Evolutionary conservation across 2,113 vertebrate genomes (phyloP).

Genomic region (Gavialis gangeticus): DNA sequence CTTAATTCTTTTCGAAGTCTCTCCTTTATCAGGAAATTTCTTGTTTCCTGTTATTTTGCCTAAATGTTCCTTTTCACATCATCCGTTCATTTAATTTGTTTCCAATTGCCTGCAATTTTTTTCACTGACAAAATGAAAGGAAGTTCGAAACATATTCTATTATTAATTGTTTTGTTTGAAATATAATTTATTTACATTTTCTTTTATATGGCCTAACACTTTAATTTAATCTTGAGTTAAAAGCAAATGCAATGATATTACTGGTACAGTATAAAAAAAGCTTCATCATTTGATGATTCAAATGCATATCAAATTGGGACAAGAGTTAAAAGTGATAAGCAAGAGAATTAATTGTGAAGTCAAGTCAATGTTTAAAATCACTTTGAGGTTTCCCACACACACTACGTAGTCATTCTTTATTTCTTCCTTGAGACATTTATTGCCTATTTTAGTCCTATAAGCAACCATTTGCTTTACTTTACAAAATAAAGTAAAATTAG

Average conservation of each 20-base stretch:
- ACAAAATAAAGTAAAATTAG: constrained; percentile 1
- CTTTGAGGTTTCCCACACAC: neutral
- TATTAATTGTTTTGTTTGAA: neutral
- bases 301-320: neutral
- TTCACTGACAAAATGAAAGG: neutral
- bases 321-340: neutral
- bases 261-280: neutral
- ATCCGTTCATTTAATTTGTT: neutral
- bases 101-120: neutral
- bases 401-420: neutral
- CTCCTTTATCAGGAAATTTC: neutral
- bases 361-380: neutral
- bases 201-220: neutral
- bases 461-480: neutral
- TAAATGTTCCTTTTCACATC: neutral
- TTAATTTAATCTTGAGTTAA: neutral
- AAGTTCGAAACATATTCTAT: neutral
- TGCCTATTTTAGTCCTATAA: neutral
- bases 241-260: neutral
- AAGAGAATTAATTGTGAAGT: neutral
- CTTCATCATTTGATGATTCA: neutral
- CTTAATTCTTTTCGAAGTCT: neutral
- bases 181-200: neutral
- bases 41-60: neutral
- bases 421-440: neutral